phyloP scores from a whole-genome alignment of 2,113 vertebrate species.

The Chlamydotis undulata region DNA sequence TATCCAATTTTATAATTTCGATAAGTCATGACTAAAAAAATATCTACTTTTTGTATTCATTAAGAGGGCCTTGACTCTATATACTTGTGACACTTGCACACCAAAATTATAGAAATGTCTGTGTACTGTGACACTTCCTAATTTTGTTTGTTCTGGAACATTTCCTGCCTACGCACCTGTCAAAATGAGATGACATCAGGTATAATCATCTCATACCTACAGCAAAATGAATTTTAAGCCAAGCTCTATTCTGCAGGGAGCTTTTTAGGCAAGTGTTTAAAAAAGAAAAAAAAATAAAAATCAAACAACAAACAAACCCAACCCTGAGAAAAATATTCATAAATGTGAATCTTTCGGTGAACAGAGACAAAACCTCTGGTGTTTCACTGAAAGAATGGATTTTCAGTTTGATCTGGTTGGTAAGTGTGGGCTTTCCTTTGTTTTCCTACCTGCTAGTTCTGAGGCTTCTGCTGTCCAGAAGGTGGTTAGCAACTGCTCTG shows the following conservation, averaged over 20 bases:
- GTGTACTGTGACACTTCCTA: not conserved
- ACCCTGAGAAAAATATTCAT: not conserved
- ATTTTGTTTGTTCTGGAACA: not conserved
- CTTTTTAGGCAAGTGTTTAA: not conserved
- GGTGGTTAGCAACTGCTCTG: not conserved
- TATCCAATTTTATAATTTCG: not conserved
- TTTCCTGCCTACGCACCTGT: not conserved
- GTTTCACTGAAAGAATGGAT: not conserved
- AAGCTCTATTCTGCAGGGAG: not conserved
- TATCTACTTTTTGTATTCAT: not conserved
- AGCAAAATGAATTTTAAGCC: not conserved
- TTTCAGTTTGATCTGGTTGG: not conserved
- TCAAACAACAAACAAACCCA: too few species aligned
- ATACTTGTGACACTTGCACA: not conserved
- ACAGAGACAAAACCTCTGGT: not conserved
- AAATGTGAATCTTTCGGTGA: not conserved
- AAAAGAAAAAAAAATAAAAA: not conserved
- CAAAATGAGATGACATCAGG: not conserved
- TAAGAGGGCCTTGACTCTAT: not conserved
- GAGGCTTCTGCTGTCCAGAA: not conserved
- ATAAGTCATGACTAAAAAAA: not conserved
- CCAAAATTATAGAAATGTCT: not conserved
- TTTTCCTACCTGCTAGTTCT: not conserved
- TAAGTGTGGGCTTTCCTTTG: not conserved
- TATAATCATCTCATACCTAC: not conserved